These are phyloP conservation scores for Eupithecia pulchellata DNA, from an alignment of 2,888 invertebrate species.

Conservation along the genomic window DNA sequence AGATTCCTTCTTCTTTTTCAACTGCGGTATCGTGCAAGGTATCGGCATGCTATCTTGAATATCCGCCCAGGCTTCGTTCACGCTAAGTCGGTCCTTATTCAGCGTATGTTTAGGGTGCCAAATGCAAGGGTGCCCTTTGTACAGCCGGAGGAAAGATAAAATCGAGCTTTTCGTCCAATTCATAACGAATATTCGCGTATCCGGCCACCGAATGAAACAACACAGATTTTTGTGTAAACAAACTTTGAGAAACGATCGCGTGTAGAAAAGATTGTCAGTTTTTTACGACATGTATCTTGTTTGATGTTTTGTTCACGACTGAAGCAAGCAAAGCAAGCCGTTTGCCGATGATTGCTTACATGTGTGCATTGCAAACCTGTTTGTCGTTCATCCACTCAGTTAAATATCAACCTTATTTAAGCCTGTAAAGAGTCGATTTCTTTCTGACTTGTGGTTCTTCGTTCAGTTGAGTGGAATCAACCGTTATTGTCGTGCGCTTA, in stretches of 20 bases:
- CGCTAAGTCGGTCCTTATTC: conserved; percentile 20
- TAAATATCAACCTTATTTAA: not conserved
- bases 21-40: conserved; percentile 33
- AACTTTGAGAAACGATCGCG: not conserved
- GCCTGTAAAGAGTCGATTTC: not conserved
- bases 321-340: conserved; percentile 1
- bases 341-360: not conserved
- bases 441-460: not conserved
- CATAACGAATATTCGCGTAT: conserved; percentile 11
- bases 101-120: conserved; percentile 38
- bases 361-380: conserved; percentile 6
- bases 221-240: not conserved
- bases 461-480: not conserved
- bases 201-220: not conserved
- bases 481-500: not conserved
- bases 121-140: conserved; percentile 38
- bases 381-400: not conserved
- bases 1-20: conserved; percentile 45
- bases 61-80: conserved; percentile 38
- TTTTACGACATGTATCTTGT: not conserved
- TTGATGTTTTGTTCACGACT: not conserved
- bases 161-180: conserved; percentile 28
- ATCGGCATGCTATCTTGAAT: conserved; percentile 32
- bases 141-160: conserved; percentile 25
- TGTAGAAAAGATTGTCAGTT: not conserved